A percentile compares a stretch with the other conserved stretches of the same genome.
phyloP scores from a whole-genome alignment of 2,113 vertebrate species.

The Paralichthys olivaceus region DNA sequence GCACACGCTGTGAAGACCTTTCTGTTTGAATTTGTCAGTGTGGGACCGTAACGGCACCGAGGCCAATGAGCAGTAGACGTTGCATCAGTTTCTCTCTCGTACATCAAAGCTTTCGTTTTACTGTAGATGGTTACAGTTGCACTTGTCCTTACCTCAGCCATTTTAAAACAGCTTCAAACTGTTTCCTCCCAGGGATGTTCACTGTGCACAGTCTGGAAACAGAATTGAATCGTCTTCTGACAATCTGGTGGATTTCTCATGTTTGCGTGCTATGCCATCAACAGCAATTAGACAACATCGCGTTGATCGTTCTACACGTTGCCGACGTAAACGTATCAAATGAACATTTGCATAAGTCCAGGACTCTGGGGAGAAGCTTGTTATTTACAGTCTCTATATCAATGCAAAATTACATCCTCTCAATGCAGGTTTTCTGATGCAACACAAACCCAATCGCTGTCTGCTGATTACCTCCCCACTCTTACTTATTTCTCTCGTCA shows the following conservation, averaged over 20 bases:
- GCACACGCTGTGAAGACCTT: neutral
- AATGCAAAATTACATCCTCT: constrained; percentile 17
- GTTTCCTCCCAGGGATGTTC: too few relatives aligned
- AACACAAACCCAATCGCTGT: constrained; percentile 26
- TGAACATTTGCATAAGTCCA: constrained; percentile 34
- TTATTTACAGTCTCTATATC: constrained; percentile 38
- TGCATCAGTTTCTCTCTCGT: neutral
- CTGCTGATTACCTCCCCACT: constrained; percentile 17
- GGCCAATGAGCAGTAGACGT: neutral
- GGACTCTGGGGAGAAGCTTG: constrained; percentile 25
- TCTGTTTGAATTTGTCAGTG: neutral
- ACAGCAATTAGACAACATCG: neutral
- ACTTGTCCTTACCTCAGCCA: too few relatives aligned
- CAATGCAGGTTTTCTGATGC: constrained; percentile 46
- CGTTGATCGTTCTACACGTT: constrained; percentile 9
- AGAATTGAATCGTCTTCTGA: too few relatives aligned
- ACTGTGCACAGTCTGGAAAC: too few relatives aligned
- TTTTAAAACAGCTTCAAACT: too few relatives aligned
- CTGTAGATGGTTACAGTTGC: too few relatives aligned
- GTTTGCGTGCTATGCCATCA: neutral
- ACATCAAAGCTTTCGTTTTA: neutral
- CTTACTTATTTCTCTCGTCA: constrained; percentile 1
- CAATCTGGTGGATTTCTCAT: too few relatives aligned
- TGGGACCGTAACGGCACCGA: neutral
- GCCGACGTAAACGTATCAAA: constrained; percentile 20